Evolutionary conservation across 2,113 vertebrate genomes (phyloP).

Genomic region (Melanocharis versteri): DNA sequence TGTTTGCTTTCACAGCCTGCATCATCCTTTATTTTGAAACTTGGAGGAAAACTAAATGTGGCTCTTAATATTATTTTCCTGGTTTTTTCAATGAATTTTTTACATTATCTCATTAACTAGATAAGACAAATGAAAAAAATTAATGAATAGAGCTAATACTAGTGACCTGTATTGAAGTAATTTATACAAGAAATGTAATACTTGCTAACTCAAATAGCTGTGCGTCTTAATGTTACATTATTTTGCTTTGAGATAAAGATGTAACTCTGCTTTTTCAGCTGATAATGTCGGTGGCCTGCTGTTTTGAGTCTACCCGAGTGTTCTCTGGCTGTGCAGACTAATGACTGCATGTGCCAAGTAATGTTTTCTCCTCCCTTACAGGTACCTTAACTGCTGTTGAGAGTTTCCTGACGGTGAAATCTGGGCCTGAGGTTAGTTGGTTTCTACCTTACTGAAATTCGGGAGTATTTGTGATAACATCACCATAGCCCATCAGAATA

Average conservation of each 20-base stretch:
- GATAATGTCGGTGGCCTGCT: not conserved
- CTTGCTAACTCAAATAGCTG: not conserved
- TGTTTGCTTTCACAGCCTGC: not conserved
- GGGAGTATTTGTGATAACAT: not conserved
- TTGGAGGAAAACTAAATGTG: not conserved
- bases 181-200: not conserved
- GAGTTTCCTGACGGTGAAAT: conserved; percentile 83
- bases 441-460: not conserved
- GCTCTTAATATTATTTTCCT: not conserved
- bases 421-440: conserved; percentile 84
- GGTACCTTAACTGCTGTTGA: conserved; percentile 91
- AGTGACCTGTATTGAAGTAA: not conserved
- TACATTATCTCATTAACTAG: not conserved
- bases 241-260: not conserved
- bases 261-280: not conserved
- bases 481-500: not conserved
- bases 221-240: not conserved
- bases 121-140: not conserved
- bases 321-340: not conserved
- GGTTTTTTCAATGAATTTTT: not conserved
- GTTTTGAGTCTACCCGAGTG: not conserved
- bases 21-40: not conserved
- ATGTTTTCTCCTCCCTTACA: conserved; percentile 15
- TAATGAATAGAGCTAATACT: not conserved
- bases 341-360: not conserved